Percentiles rank a stretch among this genome's conserved stretches.
These are phyloP conservation scores for Mythimna albipuncta DNA, from an alignment of 2,888 invertebrate species.

Conservation along the genomic window DNA sequence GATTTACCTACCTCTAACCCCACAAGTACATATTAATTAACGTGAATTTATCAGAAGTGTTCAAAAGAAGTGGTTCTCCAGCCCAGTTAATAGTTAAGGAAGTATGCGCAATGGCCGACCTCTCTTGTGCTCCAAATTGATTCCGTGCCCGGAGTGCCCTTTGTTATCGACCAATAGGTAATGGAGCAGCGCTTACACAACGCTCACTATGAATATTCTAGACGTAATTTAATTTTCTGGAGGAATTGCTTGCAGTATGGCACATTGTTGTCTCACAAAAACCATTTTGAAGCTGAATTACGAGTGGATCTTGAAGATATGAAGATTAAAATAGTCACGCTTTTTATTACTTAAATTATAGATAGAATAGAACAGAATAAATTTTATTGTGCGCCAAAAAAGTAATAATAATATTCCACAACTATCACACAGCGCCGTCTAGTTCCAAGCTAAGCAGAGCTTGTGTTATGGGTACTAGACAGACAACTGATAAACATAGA, in stretches of 20 bases:
- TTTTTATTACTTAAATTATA: not conserved
- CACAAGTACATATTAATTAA: conserved; percentile 49
- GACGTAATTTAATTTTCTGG: conserved; percentile 68
- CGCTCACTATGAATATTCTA: conserved; percentile 72
- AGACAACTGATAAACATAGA: too few species aligned
- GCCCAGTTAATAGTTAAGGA: conserved; percentile 68
- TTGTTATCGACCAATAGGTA: conserved; percentile 72
- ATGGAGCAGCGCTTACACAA: conserved; percentile 69
- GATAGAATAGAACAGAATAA: too few species aligned
- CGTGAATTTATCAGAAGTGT: conserved; percentile 50
- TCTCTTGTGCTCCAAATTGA: conserved; percentile 73
- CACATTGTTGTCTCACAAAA: conserved; percentile 42
- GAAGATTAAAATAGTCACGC: not conserved
- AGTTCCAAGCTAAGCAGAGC: too few species aligned
- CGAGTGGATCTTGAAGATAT: conserved; percentile 8
- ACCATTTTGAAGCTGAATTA: conserved; percentile 25
- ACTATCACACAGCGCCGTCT: too few species aligned
- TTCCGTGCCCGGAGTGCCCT: conserved; percentile 67
- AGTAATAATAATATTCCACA: too few species aligned
- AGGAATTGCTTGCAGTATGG: conserved; percentile 38
- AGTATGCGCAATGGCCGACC: conserved; percentile 68
- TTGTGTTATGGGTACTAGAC: too few species aligned
- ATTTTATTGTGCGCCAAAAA: too few species aligned
- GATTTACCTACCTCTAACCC: conserved; percentile 10
- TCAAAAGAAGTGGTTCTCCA: conserved; percentile 59